phyloP scores from a whole-genome alignment of 2,113 vertebrate species.

The Python bivittatus region DNA sequence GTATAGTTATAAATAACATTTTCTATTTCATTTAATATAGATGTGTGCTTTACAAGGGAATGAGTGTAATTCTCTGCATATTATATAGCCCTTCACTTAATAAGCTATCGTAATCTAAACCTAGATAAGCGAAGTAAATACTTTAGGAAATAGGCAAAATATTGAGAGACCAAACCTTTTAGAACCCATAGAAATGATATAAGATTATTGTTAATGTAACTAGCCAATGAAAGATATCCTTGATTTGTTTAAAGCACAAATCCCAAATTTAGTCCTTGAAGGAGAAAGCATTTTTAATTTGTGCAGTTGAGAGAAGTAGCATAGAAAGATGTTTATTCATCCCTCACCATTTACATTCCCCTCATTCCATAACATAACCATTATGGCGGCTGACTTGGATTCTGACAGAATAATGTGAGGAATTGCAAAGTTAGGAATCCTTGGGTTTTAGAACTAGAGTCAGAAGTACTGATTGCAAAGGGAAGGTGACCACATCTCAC shows the following conservation, averaged over 20 bases:
- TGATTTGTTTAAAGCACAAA: not conserved
- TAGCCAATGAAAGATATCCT: not conserved
- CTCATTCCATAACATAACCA: conserved; percentile 14
- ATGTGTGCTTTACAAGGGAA: not conserved
- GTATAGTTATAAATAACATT: not conserved
- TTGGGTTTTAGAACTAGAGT: conserved; percentile 54
- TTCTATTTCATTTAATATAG: not conserved
- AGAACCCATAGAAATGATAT: not conserved
- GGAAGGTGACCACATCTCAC: conserved; percentile 47
- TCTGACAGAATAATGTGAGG: conserved; percentile 30
- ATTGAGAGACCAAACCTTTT: not conserved
- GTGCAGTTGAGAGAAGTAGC: not conserved
- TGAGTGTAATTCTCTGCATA: not conserved
- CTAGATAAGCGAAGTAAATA: not conserved
- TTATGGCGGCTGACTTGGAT: conserved; percentile 40
- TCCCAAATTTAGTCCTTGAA: accelerated
- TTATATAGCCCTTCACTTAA: not conserved
- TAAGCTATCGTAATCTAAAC: not conserved
- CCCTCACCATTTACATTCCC: conserved; percentile 25
- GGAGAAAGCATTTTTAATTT: not conserved
- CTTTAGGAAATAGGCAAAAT: not conserved
- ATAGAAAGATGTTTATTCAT: not conserved
- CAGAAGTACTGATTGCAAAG: conserved; percentile 50
- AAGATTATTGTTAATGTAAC: not conserved
- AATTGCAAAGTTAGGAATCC: conserved; percentile 55